Evolutionary conservation across 1,140 invertebrate genomes (phyloP).

Genomic region (Neocloeon triangulifer): DNA sequence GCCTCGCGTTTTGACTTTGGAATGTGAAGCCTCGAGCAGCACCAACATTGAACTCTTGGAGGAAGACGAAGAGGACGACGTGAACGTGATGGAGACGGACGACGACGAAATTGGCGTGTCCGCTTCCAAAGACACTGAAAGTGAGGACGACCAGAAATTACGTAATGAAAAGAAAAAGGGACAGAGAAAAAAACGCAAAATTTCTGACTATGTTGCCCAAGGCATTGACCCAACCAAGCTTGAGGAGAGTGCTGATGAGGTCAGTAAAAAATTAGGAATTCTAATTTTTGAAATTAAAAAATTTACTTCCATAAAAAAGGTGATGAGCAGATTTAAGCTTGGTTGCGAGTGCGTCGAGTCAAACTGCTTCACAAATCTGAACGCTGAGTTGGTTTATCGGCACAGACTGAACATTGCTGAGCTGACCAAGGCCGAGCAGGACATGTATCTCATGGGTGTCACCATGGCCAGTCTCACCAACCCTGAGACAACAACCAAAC

Average conservation of each 20-base stretch:
- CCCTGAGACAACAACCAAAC: constrained; percentile 42
- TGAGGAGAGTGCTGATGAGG: constrained; percentile 32
- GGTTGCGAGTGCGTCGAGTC: too few relatives aligned
- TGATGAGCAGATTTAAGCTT: constrained; percentile 12
- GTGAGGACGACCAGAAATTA: too few relatives aligned
- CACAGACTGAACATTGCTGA: constrained; percentile 56
- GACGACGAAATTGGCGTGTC: too few relatives aligned
- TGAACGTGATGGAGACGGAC: too few relatives aligned
- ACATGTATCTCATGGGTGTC: constrained; percentile 54
- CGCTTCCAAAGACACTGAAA: too few relatives aligned
- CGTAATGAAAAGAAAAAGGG: too few relatives aligned
- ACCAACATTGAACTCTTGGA: too few relatives aligned
- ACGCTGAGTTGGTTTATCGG: constrained; percentile 45
- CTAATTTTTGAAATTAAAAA: too few relatives aligned
- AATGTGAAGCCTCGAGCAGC: not conserved
- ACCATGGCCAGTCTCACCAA: constrained; percentile 56
- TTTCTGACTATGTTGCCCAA: too few relatives aligned
- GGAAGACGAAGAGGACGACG: too few relatives aligned
- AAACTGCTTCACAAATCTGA: constrained; percentile 26
- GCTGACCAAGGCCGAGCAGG: constrained; percentile 42
- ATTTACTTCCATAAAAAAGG: too few relatives aligned
- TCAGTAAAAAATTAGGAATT: too few relatives aligned
- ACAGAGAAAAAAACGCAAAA: constrained; percentile 26
- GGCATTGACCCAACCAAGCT: constrained; percentile 25
- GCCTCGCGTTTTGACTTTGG: not conserved